Percentiles rank a stretch among this genome's conserved stretches.
Evolutionary conservation across 2,113 vertebrate species (phyloP).

Genomic region (Elanus axillaris): DNA sequence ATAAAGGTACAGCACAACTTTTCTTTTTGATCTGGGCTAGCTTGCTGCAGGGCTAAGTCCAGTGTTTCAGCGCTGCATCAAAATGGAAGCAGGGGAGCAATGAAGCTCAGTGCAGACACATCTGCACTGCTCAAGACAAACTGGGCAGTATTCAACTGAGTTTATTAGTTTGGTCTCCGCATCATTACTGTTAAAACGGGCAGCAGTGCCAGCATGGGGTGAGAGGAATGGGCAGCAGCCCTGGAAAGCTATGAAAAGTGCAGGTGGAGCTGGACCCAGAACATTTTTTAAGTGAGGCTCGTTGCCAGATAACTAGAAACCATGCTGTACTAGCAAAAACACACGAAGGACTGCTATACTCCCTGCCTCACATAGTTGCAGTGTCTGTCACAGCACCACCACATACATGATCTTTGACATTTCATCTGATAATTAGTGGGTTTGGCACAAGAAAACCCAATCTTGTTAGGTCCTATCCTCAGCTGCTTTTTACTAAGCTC

Average conservation of each 20-base stretch:
- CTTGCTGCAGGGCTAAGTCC: background rate
- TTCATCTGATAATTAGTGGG: constrained; percentile 12
- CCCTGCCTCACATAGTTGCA: background rate
- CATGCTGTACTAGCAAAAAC: background rate
- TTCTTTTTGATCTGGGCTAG: background rate
- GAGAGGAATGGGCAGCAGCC: background rate
- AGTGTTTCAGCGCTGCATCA: background rate
- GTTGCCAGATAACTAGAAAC: constrained; percentile 23
- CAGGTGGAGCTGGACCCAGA: constrained; percentile 18
- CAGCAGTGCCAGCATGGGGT: background rate
- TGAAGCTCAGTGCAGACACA: background rate
- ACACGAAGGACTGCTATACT: background rate
- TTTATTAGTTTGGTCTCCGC: background rate
- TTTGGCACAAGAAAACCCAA: background rate
- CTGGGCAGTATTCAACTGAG: background rate
- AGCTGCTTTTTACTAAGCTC: background rate
- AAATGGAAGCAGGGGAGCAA: background rate
- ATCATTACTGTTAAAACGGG: background rate
- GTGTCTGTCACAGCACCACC: constrained; percentile 3
- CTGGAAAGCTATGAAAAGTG: background rate
- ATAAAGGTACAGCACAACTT: background rate
- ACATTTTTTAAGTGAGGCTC: background rate
- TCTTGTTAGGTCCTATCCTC: background rate
- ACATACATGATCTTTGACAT: background rate
- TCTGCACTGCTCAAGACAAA: background rate